These are phyloP conservation scores for Zhuqinia jingwanae DNA, from an alignment of 2,888 invertebrate species.

Conservation along the genomic window DNA sequence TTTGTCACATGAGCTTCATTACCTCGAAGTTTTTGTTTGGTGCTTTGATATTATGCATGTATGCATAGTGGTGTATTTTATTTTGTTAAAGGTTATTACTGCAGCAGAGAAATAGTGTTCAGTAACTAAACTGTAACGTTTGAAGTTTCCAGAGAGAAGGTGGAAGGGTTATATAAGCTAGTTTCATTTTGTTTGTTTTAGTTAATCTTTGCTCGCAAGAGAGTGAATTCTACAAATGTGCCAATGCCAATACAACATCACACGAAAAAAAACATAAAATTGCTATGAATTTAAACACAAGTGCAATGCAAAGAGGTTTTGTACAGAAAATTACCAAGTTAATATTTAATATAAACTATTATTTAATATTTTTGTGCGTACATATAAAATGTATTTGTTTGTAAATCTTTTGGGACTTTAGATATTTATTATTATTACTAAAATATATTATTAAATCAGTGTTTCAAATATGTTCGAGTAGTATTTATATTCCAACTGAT, in stretches of 20 bases:
- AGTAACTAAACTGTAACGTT: not conserved
- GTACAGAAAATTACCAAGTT: not conserved
- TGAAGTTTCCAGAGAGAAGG: no score
- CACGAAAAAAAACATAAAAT: not conserved
- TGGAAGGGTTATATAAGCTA: no score
- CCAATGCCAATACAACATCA: slow-evolving; percentile 33
- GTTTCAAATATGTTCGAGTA: no score
- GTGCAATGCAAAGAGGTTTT: not conserved
- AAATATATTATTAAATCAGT: no score
- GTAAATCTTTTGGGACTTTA: no score
- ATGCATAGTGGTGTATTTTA: no score
- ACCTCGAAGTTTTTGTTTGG: no score
- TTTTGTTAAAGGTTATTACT: no score
- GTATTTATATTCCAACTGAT: no score
- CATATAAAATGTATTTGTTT: no score
- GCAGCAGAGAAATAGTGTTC: not conserved
- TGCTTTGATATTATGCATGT: not conserved
- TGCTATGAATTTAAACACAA: not conserved
- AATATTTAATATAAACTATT: not conserved
- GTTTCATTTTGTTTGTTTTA: not conserved
- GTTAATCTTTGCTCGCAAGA: not conserved
- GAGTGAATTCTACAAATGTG: slow-evolving; percentile 71
- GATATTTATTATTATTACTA: no score
- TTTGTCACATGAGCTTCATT: not conserved
- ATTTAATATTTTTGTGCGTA: not conserved